Percentiles rank a stretch among this genome's conserved stretches.
Evolutionary conservation across 2,113 vertebrate genomes (phyloP).

Genomic region (Siniperca chuatsi): DNA sequence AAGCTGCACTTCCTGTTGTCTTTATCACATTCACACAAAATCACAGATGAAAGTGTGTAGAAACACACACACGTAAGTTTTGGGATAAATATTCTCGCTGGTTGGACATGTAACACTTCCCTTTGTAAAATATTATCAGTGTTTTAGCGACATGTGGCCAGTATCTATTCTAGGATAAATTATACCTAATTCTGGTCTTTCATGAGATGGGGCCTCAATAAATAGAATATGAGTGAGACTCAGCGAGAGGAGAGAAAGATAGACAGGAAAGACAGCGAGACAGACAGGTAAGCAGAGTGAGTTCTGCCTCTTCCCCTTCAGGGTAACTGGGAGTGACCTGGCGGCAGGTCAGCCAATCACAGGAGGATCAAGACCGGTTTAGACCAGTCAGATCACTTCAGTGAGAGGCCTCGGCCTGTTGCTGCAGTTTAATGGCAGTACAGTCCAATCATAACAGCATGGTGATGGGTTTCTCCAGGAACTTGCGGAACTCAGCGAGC

Average conservation of each 20-base stretch:
- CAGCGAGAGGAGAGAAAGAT: constrained; percentile 24
- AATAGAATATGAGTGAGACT: constrained; percentile 61
- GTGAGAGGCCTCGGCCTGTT: constrained; percentile 34
- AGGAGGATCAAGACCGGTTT: constrained; percentile 37
- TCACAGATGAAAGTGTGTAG: constrained; percentile 6
- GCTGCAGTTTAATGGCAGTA: constrained; percentile 37
- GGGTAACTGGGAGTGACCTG: constrained; percentile 74
- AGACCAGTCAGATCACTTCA: constrained; percentile 40
- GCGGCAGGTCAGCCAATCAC: constrained; percentile 59
- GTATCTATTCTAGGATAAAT: constrained; percentile 47
- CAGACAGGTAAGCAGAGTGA: constrained; percentile 64
- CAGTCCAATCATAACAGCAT: constrained; percentile 90
- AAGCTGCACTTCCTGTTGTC: neutral
- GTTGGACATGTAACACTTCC: constrained; percentile 69
- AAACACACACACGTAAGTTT: constrained; percentile 3
- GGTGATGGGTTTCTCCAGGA: constrained; percentile 93
- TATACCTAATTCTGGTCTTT: constrained; percentile 58
- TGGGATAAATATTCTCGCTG: constrained; percentile 28
- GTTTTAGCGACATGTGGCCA: constrained; percentile 33
- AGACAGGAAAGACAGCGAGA: constrained; percentile 27
- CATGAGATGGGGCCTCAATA: constrained; percentile 69
- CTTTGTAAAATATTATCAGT: constrained; percentile 52
- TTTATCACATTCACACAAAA: constrained; percentile 44
- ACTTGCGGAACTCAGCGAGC: constrained; percentile 94
- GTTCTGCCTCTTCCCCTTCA: constrained; percentile 59